Base-by-base conservation (phyloP, 1,140 invertebrate genomes). In the Tigriopus japonicus region DNA sequence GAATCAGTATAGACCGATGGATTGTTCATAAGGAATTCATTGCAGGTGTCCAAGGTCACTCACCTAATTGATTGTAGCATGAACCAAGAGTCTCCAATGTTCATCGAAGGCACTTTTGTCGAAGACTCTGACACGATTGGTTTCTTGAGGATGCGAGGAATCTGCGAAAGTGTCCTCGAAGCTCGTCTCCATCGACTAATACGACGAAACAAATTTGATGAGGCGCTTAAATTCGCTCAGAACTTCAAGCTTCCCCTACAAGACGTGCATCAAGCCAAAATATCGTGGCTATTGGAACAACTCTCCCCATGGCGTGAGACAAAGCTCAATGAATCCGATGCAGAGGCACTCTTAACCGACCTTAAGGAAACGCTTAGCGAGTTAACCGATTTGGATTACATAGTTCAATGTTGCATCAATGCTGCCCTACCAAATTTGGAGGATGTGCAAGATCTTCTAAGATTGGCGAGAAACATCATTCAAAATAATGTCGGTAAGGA, bases 391-490 rank as follows among this genome's bases (percentile, higher is more conserved):
- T 35, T 60, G 40, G 40, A 62, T 2, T 63, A 62, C 49, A 49
- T 63, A 28, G 52, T 62, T 13, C 49, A 63, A 62, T 53, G 42
- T 10, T 63, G 63, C 42, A 45, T 62, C 53, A 63, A 63, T 49
- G 62, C 52, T 41, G 63, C 63, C 9, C 61, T 59, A 14, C 51
- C 60, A 6, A 63, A 52, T 15, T 45, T 62, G 6, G 15, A 62
- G 3, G 40, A 53, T 40, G 56, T 49, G 23, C 45, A 59, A 14
- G 49, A 17, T 24, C 28, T 54, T 51, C 43, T 63, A 14, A 9
- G 15, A n/a, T 62, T 56, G 17, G 63, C 63, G 12, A 55, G 53
- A 28, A 54, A 63, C 45, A 54, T 54, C 19, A 54, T 54, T 14
- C 17, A 23, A 21, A 28, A 21, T 28, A 54, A 54, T 28, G 19